phyloP scores from a whole-genome alignment of 64 coral and sea anemone species.

The Montipora cactus region DNA sequence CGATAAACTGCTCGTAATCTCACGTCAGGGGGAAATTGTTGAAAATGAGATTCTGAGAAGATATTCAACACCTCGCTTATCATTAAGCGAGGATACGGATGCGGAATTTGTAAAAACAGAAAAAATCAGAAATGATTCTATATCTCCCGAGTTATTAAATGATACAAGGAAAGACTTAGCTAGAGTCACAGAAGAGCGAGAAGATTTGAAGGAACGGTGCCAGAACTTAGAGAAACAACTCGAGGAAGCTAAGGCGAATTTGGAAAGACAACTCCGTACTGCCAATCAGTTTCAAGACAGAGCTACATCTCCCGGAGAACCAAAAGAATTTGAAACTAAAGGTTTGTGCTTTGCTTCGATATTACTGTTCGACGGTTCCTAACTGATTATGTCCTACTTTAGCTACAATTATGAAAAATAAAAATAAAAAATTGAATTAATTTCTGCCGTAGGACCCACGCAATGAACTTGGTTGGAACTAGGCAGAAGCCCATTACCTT shows the following conservation, averaged over 20 bases:
- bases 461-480: too few species aligned
- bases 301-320: constrained; percentile 39
- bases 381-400: too few species aligned
- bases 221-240: constrained; percentile 1
- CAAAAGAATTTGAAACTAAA: not conserved
- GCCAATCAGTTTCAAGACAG: constrained; percentile 24
- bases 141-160: not conserved
- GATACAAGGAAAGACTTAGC: constrained; percentile 22
- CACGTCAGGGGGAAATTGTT: not conserved
- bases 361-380: too few species aligned
- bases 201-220: not conserved
- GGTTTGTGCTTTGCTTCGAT: not conserved
- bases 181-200: not conserved
- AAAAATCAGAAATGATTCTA: not conserved
- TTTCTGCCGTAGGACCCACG: too few species aligned
- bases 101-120: not conserved
- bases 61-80: not conserved
- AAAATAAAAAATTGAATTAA: too few species aligned
- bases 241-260: not conserved
- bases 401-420: too few species aligned
- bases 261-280: constrained; percentile 14
- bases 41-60: not conserved
- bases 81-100: not conserved
- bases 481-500: too few species aligned
- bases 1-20: not conserved